Base-by-base conservation (phyloP, 2,113 vertebrate species). In the Pelecanus crispus region DNA sequence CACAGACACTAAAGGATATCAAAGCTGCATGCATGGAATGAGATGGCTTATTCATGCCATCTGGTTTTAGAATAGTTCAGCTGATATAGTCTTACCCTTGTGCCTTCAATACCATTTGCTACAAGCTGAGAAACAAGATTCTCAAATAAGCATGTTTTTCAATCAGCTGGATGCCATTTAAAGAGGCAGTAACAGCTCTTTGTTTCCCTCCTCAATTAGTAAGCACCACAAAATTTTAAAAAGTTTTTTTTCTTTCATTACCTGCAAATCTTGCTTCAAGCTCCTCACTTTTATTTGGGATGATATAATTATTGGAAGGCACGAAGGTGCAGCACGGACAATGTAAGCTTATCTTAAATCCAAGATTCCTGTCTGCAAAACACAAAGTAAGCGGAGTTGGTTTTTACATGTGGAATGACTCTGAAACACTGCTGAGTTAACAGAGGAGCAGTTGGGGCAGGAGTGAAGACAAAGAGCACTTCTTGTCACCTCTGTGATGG, bases 311-410 rank as follows among this genome's bases (percentile, higher is more conserved):
- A 97, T 99, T 99, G 81, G 99, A 99, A 9, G 99, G 99, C 73
- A 99, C 97, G 6, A 99, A 99, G 73, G 99, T 99, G 92, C 99
- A 99, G 98, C 99, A 99, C 0, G 99, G 99, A 97, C 99, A 99
- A 95, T 99, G 99, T 88, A 99, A 98, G 73, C 99, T 99, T 97
- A 99, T 98, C 97, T 99, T 99, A 97, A 99, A 98, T 85, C 99
- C 99, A 80, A 99, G 98, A 95, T 99, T 99, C 80, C 98, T 99
- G 96, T 99, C 99, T 99, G 98, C 71, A 98, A 98, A 98, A 97
- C 81, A 98, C 50, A 65, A 97, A 97, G 81, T 71, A 89, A 95
- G 61, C 79, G 59, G 88, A 87, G 72, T 97, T 95, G 93, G 13
- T 91, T 96, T 86, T 92, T 28, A 94, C 40, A 77, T 3, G 8